Percentiles rank a stretch among this genome's conserved stretches.
Evolutionary conservation across 2,113 vertebrate genomes (phyloP).

Genomic region (Callionymus lyra): DNA sequence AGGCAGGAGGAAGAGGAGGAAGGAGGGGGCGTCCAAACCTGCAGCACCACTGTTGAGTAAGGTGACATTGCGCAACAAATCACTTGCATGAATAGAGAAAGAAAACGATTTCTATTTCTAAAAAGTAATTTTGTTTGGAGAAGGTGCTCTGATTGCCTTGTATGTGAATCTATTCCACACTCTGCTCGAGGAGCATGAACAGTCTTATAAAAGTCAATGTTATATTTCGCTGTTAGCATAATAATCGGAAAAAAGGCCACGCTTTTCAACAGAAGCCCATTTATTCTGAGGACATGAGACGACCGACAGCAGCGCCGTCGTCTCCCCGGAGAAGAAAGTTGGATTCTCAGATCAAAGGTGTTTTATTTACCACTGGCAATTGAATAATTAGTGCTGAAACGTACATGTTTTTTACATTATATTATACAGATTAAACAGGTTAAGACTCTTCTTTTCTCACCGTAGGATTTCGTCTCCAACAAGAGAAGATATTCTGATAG

Average conservation of each 20-base stretch:
- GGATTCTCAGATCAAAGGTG: constrained; percentile 7
- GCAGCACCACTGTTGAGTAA: constrained; percentile 61
- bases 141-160: constrained; percentile 69
- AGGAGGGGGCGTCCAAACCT: constrained; percentile 55
- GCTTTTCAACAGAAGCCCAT: constrained; percentile 60
- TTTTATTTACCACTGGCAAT: constrained; percentile 63
- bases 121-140: constrained; percentile 73
- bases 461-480: no score
- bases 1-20: constrained; percentile 53
- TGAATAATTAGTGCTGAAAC: constrained; percentile 63
- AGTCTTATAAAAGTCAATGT: constrained; percentile 63
- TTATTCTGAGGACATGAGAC: constrained; percentile 54
- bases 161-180: constrained; percentile 68
- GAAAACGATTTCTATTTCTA: constrained; percentile 74
- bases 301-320: constrained; percentile 32
- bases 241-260: constrained; percentile 64
- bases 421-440: no score
- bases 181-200: constrained; percentile 53
- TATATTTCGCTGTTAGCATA: constrained; percentile 69
- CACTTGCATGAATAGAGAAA: constrained; percentile 75
- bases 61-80: constrained; percentile 78
- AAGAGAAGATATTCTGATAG: no score
- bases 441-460: no score
- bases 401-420: no score
- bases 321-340: constrained; percentile 4